Percentiles rank a stretch among this genome's conserved stretches.
Evolutionary conservation across 2,888 invertebrate genomes (phyloP).

Genomic region (Thumatha senex): DNA sequence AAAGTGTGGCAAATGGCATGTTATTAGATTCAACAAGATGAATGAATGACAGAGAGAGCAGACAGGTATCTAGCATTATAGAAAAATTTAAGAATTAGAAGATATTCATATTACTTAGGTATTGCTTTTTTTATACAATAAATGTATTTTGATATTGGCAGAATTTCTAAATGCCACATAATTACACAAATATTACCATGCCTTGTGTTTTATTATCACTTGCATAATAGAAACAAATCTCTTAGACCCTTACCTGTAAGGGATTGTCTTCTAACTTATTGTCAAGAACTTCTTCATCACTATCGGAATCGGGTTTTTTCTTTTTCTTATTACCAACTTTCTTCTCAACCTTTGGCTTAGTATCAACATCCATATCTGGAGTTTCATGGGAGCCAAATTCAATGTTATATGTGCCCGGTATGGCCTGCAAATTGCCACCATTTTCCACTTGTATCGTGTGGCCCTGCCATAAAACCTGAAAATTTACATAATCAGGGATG

Average conservation of each 20-base stretch:
- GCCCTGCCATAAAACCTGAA: conserved; percentile 86
- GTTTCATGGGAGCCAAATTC: conserved; percentile 63
- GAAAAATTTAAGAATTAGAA: no score
- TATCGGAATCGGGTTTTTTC: conserved; percentile 76
- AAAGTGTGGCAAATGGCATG: no score
- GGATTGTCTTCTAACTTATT: conserved; percentile 89
- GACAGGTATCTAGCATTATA: no score
- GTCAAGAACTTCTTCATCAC: conserved; percentile 82
- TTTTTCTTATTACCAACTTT: conserved; percentile 71
- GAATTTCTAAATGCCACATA: no score
- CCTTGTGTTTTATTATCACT: no score
- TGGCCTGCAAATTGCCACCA: conserved; percentile 65
- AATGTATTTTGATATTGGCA: no score
- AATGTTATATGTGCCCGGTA: conserved; percentile 66
- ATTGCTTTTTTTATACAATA: no score
- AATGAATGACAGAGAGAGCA: no score
- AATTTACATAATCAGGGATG: conserved; percentile 16
- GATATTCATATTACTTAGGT: no score
- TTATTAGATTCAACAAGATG: no score
- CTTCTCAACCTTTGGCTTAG: conserved; percentile 77
- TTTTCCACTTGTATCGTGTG: conserved; percentile 86
- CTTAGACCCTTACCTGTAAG: conserved; percentile 60
- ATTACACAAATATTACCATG: no score
- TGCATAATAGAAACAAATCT: no score
- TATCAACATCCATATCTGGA: conserved; percentile 69